Percentiles rank a stretch among this genome's conserved stretches.
Conservation (phyloP, 2,888 invertebrate species). For the Drosophila colorata region DNA sequence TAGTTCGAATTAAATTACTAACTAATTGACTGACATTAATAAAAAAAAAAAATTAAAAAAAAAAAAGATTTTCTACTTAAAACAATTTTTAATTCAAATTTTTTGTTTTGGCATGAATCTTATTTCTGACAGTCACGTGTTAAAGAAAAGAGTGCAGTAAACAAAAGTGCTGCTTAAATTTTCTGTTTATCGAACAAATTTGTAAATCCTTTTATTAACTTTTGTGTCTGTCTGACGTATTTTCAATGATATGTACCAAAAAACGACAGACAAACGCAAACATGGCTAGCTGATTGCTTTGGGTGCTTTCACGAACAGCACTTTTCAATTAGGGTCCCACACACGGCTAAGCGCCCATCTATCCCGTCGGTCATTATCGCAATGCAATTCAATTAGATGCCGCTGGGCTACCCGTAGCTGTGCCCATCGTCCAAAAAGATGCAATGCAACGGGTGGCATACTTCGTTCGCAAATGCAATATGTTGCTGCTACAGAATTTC, state of each 20-base stretch:
- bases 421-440: conserved; percentile 17
- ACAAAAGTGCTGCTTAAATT: too few species aligned
- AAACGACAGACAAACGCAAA: background rate
- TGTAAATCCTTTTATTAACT: background rate
- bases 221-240: background rate
- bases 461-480: conserved; percentile 25
- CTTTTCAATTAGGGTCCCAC: conserved; percentile 66
- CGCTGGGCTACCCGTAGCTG: conserved; percentile 9
- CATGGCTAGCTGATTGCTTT: conserved; percentile 30
- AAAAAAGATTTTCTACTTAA: too few species aligned
- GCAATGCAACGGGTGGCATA: conserved; percentile 23
- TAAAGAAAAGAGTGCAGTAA: too few species aligned
- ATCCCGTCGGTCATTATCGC: conserved; percentile 51
- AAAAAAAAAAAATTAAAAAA: background rate
- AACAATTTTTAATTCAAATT: too few species aligned
- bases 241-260: conserved; percentile 9
- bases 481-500: conserved; percentile 33
- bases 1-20: conserved; percentile 11
- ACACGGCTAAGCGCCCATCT: background rate
- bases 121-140: too few species aligned
- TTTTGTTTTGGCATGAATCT: too few species aligned
- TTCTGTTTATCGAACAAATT: background rate
- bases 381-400: conserved; percentile 74
- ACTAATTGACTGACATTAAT: conserved; percentile 13
- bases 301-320: conserved; percentile 34